Evolutionary conservation across 2,888 invertebrate species (phyloP), one percentile per base, ranked within the genome.

Genomic region (Hydrotaea diabolus): DNA sequence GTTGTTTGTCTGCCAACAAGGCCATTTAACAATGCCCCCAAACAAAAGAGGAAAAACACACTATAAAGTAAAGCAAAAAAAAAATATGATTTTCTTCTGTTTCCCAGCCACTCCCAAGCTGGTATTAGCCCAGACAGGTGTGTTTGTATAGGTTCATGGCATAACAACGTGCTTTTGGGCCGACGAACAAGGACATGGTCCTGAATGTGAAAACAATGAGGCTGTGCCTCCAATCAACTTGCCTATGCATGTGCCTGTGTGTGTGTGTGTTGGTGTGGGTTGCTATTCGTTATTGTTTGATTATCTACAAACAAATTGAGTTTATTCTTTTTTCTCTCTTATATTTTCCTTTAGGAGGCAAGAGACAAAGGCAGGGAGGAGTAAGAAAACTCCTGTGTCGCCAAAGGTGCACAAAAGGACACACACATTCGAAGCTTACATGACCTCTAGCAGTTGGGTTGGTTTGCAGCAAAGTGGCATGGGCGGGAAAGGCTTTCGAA

Each of bases 301-400:
- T 74, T 62, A 74, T 74, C 74, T 55, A 43, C 74, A 74, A 62
- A 74, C 74, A 74, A 74, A 46, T 74, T 74, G 74, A 74, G 74
- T 74, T 59, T 59, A 17, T 43, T 55, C 31, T 53, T 72, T 69
- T 46, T 23, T 46, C 46, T 43, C 9, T 31, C 31, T 36, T 31
- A 26, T 62, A 39, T 11, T 31, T 31, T 4, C 31, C 31, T 31
- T 2, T 4, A 4, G 7, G 31, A 31, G 31, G 31, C 7, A 7
- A 31, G 31, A 31, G 31, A 31, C 3, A 31, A 7, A 31, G 31
- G 31, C 3, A 31, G 31, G 7, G 31, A 31, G 7, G 3, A 31
- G 31, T 4, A 31, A 31, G 2, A 31, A 31, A 31, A 31, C 2
- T 7, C 31, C 3, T 31, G 21, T 39, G 26, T 69, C 55, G 55